Evolutionary conservation across 2,113 vertebrate genomes (phyloP).

Genomic region (Sialia sialis): DNA sequence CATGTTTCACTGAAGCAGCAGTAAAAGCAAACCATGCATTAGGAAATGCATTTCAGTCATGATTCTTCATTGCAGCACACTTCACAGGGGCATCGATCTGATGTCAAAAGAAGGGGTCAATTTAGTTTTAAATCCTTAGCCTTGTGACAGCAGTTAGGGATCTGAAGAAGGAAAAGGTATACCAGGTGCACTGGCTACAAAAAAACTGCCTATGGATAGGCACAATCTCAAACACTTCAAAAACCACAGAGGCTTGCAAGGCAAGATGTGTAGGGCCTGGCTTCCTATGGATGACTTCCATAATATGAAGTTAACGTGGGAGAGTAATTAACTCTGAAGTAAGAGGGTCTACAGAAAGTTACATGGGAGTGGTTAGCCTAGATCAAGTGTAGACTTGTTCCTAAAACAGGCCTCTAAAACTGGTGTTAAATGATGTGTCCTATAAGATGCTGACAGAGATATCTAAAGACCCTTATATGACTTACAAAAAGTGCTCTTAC

Average conservation of each 20-base stretch:
- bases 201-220: not conserved
- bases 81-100: not conserved
- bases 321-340: not conserved
- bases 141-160: not conserved
- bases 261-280: not conserved
- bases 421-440: not conserved
- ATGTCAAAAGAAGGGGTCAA: not conserved
- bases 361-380: not conserved
- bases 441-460: not conserved
- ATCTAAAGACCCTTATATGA: not conserved
- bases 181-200: not conserved
- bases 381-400: not conserved
- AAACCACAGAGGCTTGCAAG: not conserved
- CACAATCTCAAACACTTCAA: not conserved
- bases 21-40: not conserved
- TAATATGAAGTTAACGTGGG: not conserved
- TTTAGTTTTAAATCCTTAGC: not conserved
- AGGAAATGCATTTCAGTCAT: not conserved
- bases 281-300: not conserved
- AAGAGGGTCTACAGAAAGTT: not conserved
- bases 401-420: not conserved
- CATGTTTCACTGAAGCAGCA: not conserved
- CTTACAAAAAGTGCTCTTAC: not conserved
- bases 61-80: not conserved
- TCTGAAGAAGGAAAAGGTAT: not conserved